These are phyloP conservation scores for Mnemiopsis leidyi DNA, from an alignment of 37 sponge, comb jelly and placozoan genomes.

Conservation along the genomic window DNA sequence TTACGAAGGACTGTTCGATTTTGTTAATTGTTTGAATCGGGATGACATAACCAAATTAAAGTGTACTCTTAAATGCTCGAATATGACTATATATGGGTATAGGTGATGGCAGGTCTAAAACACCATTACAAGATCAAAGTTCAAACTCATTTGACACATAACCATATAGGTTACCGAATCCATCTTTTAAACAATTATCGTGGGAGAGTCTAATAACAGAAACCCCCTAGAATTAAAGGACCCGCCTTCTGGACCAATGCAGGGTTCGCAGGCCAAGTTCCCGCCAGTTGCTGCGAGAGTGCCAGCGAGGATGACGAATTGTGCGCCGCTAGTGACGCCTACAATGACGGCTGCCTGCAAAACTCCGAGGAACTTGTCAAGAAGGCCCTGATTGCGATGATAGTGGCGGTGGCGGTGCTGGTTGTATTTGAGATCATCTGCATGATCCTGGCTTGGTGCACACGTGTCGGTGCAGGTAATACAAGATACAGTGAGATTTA, in stretches of 20 bases:
- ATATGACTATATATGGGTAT: too few species aligned
- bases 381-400: neutral
- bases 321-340: neutral
- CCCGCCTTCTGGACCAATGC: conserved; percentile 6
- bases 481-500: too few species aligned
- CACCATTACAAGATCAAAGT: too few species aligned
- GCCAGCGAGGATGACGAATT: neutral
- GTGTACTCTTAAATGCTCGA: too few species aligned
- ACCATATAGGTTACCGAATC: too few species aligned
- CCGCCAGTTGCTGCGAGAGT: neutral
- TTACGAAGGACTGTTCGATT: too few species aligned
- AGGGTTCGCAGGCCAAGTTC: neutral
- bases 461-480: neutral
- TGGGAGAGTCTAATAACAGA: too few species aligned
- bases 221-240: neutral
- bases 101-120: too few species aligned
- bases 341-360: neutral
- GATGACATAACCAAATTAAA: too few species aligned
- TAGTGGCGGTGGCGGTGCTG: neutral
- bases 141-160: too few species aligned
- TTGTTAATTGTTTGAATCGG: too few species aligned
- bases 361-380: neutral
- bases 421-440: neutral
- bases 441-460: conserved; percentile 30
- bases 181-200: too few species aligned